Conservation (phyloP, 2,888 invertebrate genomes). For the Chrysodeixis includens region DNA sequence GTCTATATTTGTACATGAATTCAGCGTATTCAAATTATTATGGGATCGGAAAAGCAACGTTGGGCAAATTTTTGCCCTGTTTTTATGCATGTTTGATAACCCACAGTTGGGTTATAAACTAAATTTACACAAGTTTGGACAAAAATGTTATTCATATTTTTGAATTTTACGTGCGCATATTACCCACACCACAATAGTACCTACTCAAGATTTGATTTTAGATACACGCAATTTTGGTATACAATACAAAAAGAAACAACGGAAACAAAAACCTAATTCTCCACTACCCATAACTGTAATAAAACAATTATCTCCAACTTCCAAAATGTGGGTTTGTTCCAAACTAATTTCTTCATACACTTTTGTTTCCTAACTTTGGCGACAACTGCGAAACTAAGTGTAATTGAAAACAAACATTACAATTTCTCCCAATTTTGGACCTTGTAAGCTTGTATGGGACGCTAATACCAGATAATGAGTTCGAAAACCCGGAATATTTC, state of each 20-base stretch:
- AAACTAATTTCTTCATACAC: constrained; percentile 19
- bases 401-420: constrained; percentile 57
- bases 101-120: no score
- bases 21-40: constrained; percentile 26
- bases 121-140: no score
- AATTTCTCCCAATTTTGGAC: constrained; percentile 21
- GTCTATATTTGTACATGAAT: not conserved
- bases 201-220: not conserved
- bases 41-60: constrained; percentile 2
- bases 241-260: not conserved
- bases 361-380: constrained; percentile 20
- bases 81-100: no score
- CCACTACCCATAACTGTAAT: not conserved
- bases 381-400: constrained; percentile 15
- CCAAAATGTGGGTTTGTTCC: constrained; percentile 7
- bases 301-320: not conserved
- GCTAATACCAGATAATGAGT: constrained; percentile 44
- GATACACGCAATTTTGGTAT: not conserved
- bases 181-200: no score
- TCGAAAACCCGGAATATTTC: constrained; percentile 24
- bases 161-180: no score
- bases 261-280: not conserved
- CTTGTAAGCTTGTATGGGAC: constrained; percentile 24
- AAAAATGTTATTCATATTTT: no score
- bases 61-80: not conserved